Evolutionary conservation across 2,797 vertebrate genomes (phyloP).

Genomic region (Melanotaenia trifasciata): DNA sequence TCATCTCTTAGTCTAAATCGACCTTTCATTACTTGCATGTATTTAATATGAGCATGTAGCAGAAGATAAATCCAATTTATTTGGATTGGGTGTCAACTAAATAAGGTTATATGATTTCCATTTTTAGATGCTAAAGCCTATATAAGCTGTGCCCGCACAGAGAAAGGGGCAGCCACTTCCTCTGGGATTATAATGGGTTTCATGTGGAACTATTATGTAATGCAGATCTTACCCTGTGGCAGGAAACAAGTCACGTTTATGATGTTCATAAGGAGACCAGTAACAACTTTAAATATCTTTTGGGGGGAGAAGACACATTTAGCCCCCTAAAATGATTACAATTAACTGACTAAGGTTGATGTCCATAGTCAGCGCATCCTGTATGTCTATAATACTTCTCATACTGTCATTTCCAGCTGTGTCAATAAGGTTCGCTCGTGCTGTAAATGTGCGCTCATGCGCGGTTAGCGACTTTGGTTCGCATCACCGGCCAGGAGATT

Average conservation of each 20-base stretch:
- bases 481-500: background rate
- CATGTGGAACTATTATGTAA: constrained; percentile 69
- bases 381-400: background rate
- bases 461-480: constrained; percentile 12
- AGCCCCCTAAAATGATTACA: background rate
- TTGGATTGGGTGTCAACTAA: background rate
- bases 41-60: background rate
- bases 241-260: constrained; percentile 31
- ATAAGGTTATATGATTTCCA: background rate
- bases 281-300: background rate
- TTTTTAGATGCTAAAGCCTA: constrained; percentile 29
- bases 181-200: constrained; percentile 45
- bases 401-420: background rate
- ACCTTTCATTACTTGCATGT: background rate
- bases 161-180: constrained; percentile 12
- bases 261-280: constrained; percentile 34
- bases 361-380: background rate
- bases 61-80: background rate
- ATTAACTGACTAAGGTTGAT: background rate
- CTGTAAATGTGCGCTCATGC: constrained; percentile 37
- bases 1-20: background rate
- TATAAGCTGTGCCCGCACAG: background rate
- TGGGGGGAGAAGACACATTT: no score
- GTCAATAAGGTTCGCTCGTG: constrained; percentile 19
- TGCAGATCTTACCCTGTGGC: constrained; percentile 47